Percentiles rank a stretch among this genome's conserved stretches.
These are phyloP conservation scores for Deilephila elpenor DNA, from an alignment of 2,888 invertebrate species.

Conservation along the genomic window DNA sequence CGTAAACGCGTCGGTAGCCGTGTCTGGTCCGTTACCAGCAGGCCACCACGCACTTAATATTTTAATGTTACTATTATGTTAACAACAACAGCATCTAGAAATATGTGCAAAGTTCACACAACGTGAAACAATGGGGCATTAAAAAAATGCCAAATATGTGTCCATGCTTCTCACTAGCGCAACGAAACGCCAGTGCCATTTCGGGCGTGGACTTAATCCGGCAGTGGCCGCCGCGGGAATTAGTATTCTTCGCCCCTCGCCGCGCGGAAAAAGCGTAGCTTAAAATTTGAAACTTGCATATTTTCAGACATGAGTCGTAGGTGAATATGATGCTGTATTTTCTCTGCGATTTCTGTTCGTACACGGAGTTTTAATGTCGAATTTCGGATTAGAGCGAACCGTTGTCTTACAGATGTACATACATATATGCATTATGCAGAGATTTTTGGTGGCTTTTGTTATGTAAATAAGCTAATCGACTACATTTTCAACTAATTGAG, in stretches of 20 bases:
- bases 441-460: not conserved
- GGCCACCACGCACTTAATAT: too few relatives aligned
- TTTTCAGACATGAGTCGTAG: slow-evolving; percentile 12
- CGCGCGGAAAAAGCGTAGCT: slow-evolving; percentile 55
- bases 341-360: slow-evolving; percentile 32
- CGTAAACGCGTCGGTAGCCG: too few relatives aligned
- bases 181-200: slow-evolving; percentile 7
- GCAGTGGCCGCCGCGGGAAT: slow-evolving; percentile 49
- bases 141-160: slow-evolving; percentile 19
- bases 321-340: slow-evolving; percentile 18
- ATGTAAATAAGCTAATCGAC: not conserved
- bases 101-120: not conserved
- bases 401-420: not conserved
- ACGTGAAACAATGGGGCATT: slow-evolving; percentile 8
- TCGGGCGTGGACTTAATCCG: slow-evolving; percentile 31
- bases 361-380: slow-evolving; percentile 23
- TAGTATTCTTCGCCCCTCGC: slow-evolving; percentile 59
- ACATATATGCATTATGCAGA: not conserved
- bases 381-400: not conserved
- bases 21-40: too few relatives aligned
- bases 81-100: too few relatives aligned
- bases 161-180: slow-evolving; percentile 17
- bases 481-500: too few relatives aligned
- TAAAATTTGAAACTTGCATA: slow-evolving; percentile 55
- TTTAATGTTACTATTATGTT: too few relatives aligned